phyloP scores from a whole-genome alignment of 2,888 invertebrate species.

The Diabrotica balteata region DNA sequence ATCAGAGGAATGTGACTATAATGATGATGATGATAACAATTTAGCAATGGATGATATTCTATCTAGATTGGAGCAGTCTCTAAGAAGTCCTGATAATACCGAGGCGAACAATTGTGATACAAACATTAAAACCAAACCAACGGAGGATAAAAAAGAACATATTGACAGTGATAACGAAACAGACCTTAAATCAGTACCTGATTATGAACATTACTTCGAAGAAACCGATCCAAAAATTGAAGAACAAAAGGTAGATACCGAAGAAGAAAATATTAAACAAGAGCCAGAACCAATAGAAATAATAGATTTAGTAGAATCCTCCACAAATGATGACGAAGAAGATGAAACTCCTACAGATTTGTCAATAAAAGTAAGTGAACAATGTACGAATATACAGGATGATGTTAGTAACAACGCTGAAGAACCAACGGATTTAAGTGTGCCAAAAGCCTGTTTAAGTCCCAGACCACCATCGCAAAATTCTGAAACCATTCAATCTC shows the following conservation, averaged over 20 bases:
- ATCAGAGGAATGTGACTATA: conserved; percentile 58
- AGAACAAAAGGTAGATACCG: conserved; percentile 32
- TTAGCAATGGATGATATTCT: conserved; percentile 67
- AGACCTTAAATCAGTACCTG: conserved; percentile 42
- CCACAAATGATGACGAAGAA: conserved; percentile 42
- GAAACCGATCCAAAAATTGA: conserved; percentile 46
- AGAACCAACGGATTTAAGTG: conserved; percentile 66
- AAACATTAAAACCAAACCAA: conserved; percentile 33
- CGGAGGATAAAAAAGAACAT: conserved; percentile 27
- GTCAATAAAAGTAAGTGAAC: conserved; percentile 41
- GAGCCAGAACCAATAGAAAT: conserved; percentile 26
- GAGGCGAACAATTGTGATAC: conserved; percentile 39
- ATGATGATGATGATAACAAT: conserved; percentile 59
- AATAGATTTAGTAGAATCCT: conserved; percentile 36
- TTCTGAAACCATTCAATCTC: conserved; percentile 77
- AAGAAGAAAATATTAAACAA: conserved; percentile 15
- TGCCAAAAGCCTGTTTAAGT: conserved; percentile 64
- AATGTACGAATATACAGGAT: conserved; percentile 11
- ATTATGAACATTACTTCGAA: conserved; percentile 40
- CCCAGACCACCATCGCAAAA: conserved; percentile 71
- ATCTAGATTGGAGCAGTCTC: conserved; percentile 69
- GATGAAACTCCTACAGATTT: conserved; percentile 53
- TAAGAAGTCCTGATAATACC: conserved; percentile 58
- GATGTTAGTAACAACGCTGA: conserved; percentile 15
- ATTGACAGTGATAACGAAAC: conserved; percentile 35